Conservation (phyloP, 2,888 invertebrate species). For the Dromius quadrimaculatus region DNA sequence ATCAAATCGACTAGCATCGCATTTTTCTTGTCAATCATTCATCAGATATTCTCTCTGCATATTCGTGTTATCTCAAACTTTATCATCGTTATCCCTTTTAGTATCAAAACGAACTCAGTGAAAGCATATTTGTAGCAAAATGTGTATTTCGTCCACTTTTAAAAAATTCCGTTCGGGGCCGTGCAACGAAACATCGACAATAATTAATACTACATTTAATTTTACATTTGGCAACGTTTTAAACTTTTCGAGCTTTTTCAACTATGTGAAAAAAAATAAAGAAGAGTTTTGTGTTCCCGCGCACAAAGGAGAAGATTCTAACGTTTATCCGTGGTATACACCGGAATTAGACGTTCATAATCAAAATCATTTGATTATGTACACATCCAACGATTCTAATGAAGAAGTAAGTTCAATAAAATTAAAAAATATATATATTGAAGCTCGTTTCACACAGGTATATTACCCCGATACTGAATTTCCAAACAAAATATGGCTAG, state of each 20-base stretch:
- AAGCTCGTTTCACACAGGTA: conserved; percentile 57
- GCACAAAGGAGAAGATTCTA: not conserved
- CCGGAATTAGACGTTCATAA: conserved; percentile 41
- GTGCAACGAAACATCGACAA: not conserved
- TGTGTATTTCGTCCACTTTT: conserved; percentile 12
- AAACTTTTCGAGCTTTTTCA: not conserved
- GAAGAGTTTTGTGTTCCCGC: conserved; percentile 10
- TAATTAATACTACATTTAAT: not conserved
- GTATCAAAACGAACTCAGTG: no score
- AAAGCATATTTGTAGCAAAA: no score
- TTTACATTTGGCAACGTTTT: not conserved
- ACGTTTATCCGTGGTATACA: conserved; percentile 38
- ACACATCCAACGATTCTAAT: conserved; percentile 12
- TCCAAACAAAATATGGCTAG: conserved; percentile 76
- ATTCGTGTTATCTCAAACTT: no score
- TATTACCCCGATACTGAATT: conserved; percentile 64
- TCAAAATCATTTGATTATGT: conserved; percentile 40
- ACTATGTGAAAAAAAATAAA: not conserved
- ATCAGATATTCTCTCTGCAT: no score
- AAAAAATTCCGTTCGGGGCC: conserved; percentile 10
- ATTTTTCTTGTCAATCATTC: no score
- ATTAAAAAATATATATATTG: not conserved
- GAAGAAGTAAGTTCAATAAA: conserved; percentile 28
- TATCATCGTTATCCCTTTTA: no score
- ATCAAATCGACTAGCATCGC: no score